These are phyloP conservation scores for Cygnus olor DNA, from an alignment of 2,797 vertebrate species.

Conservation along the genomic window DNA sequence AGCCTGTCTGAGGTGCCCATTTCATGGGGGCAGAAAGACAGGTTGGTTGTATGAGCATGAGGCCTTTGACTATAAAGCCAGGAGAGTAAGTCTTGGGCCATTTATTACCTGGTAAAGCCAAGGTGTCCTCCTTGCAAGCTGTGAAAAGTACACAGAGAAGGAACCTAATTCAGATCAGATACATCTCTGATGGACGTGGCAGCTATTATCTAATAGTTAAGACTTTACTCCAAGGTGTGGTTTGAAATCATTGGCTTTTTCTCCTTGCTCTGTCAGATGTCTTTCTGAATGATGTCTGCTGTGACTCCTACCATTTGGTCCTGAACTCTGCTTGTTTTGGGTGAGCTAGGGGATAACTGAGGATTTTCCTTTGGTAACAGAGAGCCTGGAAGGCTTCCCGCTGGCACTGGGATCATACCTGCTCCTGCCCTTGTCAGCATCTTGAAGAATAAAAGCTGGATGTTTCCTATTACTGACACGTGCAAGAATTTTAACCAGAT, in stretches of 20 bases:
- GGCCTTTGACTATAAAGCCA: not conserved
- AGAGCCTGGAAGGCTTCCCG: not conserved
- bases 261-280: not conserved
- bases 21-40: not conserved
- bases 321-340: not conserved
- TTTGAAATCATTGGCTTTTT: not conserved
- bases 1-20: accelerated
- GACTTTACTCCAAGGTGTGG: not conserved
- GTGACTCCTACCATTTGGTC: not conserved
- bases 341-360: not conserved
- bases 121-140: not conserved
- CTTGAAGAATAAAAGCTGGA: constrained; percentile 17
- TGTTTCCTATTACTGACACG: not conserved
- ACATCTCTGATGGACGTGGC: not conserved
- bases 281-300: not conserved
- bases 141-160: not conserved
- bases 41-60: not conserved
- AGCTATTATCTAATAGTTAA: not conserved
- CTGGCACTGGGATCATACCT: not conserved
- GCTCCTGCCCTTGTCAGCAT: not conserved
- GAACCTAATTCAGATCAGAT: not conserved
- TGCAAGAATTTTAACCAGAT: constrained; percentile 35
- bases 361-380: not conserved
- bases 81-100: not conserved
- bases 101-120: not conserved